Evolutionary conservation across 2,888 invertebrate genomes (phyloP).

Genomic region (Microctonus aethiopoides): DNA sequence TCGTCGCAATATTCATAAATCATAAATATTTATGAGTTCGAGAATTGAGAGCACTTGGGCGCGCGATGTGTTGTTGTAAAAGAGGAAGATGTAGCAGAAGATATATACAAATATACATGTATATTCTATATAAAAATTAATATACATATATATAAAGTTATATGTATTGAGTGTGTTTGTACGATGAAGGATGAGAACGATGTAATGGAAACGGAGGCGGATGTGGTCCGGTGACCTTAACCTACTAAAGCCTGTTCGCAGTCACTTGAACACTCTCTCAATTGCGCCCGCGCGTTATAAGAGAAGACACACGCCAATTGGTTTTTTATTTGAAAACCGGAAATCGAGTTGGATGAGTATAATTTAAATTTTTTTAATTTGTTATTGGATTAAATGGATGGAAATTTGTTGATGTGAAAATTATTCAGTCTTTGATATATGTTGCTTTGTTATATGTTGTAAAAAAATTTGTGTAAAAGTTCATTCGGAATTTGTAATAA

Average conservation of each 20-base stretch:
- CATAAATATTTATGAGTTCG: slow-evolving; percentile 46
- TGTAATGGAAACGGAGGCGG: slow-evolving; percentile 34
- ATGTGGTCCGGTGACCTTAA: slow-evolving; percentile 51
- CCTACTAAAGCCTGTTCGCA: slow-evolving; percentile 49
- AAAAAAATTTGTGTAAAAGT: too few species aligned
- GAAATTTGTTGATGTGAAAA: too few species aligned
- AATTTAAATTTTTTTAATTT: too few species aligned
- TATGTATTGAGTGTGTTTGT: background rate
- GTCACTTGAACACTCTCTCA: slow-evolving; percentile 37
- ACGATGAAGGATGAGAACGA: slow-evolving; percentile 7
- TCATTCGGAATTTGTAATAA: too few species aligned
- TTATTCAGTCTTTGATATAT: too few species aligned
- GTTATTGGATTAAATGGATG: too few species aligned
- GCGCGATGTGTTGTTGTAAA: slow-evolving; percentile 2
- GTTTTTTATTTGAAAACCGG: background rate
- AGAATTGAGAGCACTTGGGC: slow-evolving; percentile 37
- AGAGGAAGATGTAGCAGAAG: slow-evolving; percentile 16
- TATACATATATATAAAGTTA: slow-evolving; percentile 20
- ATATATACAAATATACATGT: too few species aligned
- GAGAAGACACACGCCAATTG: slow-evolving; percentile 18
- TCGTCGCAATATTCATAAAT: slow-evolving; percentile 31
- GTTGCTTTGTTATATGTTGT: too few species aligned
- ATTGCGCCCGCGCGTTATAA: background rate
- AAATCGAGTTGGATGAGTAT: too few species aligned
- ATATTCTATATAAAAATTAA: slow-evolving; percentile 12